Conservation (phyloP, 2,113 vertebrate genomes). For the Nibea albiflora region DNA sequence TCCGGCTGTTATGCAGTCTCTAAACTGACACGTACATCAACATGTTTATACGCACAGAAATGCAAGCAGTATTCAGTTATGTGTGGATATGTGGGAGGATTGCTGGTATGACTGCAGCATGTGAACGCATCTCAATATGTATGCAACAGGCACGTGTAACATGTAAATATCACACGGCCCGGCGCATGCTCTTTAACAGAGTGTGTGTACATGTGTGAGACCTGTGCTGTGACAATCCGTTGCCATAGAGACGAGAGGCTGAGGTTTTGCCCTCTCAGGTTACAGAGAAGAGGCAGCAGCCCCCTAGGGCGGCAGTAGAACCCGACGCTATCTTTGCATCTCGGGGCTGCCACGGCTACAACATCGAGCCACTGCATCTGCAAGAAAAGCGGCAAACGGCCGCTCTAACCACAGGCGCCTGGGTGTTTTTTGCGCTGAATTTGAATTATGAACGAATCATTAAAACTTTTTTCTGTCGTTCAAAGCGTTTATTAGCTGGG, state of each 20-base stretch:
- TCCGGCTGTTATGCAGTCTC: not conserved
- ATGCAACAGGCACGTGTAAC: not conserved
- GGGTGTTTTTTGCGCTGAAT: not conserved
- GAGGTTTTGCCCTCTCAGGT: conserved; percentile 40
- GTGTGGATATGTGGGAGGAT: not conserved
- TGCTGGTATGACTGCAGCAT: not conserved
- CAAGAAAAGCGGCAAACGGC: not conserved
- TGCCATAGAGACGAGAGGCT: conserved; percentile 49
- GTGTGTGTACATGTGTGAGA: conserved; percentile 10
- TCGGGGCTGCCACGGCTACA: not conserved
- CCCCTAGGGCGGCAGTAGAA: not conserved
- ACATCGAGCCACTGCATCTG: not conserved
- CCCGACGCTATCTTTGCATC: not conserved
- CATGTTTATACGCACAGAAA: not conserved
- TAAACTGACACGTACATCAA: not conserved
- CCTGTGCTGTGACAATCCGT: conserved; percentile 19
- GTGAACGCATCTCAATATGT: not conserved
- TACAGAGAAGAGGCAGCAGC: conserved; percentile 28
- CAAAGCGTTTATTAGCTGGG: not conserved
- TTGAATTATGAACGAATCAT: not conserved
- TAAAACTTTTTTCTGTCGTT: not conserved
- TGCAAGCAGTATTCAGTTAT: not conserved
- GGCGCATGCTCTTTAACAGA: not conserved
- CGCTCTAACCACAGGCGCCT: not conserved
- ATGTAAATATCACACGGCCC: conserved; percentile 14